These are phyloP conservation scores for Labrus mixtus DNA, from an alignment of 2,113 vertebrate species.

Conservation along the genomic window DNA sequence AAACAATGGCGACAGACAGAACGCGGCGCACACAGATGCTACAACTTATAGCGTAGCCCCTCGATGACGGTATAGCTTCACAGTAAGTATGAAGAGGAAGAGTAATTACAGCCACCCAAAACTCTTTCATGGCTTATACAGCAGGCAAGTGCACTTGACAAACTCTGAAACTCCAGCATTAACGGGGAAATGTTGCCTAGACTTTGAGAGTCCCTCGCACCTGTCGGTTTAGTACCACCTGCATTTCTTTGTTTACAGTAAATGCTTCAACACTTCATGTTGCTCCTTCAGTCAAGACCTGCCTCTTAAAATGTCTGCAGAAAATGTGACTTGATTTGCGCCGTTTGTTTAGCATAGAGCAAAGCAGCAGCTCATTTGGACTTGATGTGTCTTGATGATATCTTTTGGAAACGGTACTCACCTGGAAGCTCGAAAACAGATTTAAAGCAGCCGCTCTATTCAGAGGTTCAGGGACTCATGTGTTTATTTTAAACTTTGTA, in stretches of 20 bases:
- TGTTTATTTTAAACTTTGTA: conserved; percentile 34
- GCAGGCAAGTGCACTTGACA: background rate
- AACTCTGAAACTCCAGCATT: background rate
- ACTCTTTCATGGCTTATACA: background rate
- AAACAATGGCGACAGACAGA: too few relatives aligned
- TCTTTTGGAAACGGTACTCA: conserved; percentile 31
- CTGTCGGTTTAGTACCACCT: conserved; percentile 23
- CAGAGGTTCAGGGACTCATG: conserved; percentile 17
- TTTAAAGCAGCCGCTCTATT: conserved; percentile 35
- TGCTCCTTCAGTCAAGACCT: conserved; percentile 21
- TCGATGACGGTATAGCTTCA: background rate
- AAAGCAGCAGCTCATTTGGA: conserved; percentile 37
- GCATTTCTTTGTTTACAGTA: conserved; percentile 14
- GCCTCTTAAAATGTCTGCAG: conserved; percentile 1
- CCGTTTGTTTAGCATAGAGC: conserved; percentile 12
- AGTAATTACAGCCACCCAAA: background rate
- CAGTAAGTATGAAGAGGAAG: background rate
- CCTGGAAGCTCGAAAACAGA: conserved; percentile 39
- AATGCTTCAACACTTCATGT: conserved; percentile 21
- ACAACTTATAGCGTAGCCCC: background rate
- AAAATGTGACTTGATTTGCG: conserved; percentile 24
- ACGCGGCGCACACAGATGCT: too few relatives aligned
- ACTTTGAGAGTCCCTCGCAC: conserved; percentile 30
- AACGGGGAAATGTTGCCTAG: background rate
- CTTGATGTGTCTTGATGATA: conserved; percentile 34